phyloP scores from a whole-genome alignment of 2,888 invertebrate species.

The Zygogramma bicolorata region DNA sequence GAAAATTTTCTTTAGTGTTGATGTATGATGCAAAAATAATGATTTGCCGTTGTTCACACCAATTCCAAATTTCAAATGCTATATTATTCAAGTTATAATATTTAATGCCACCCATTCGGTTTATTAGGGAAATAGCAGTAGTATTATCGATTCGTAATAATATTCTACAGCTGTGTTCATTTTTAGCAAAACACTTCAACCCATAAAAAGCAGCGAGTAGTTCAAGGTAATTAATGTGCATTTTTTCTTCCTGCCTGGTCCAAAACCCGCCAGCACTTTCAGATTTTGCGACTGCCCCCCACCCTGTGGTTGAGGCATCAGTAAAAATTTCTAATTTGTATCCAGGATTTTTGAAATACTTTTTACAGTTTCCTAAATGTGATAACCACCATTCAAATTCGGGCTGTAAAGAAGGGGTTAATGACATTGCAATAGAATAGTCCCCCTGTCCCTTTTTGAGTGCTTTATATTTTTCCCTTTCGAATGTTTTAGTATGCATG shows the following conservation, averaged over 20 bases:
- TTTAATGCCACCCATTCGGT: too few species aligned
- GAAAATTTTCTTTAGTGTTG: too few species aligned
- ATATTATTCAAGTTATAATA: too few species aligned
- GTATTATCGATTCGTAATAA: conserved; percentile 12
- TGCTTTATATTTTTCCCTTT: not conserved
- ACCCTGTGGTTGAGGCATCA: conserved; percentile 17
- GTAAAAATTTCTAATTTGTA: conserved; percentile 14
- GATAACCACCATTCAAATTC: conserved; percentile 21
- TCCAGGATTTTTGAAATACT: not conserved
- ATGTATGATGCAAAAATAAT: too few species aligned
- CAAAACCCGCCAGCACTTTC: not conserved
- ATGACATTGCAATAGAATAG: too few species aligned
- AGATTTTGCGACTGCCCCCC: conserved; percentile 1
- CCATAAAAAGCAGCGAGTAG: conserved; percentile 11
- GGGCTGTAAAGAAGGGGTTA: not conserved
- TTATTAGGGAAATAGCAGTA: too few species aligned
- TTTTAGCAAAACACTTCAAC: conserved; percentile 15
- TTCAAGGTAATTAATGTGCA: conserved; percentile 9
- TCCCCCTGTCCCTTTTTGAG: not conserved
- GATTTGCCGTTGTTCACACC: too few species aligned
- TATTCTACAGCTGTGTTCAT: not conserved
- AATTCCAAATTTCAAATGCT: too few species aligned
- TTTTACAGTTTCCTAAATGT: not conserved
- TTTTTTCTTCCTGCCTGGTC: not conserved
- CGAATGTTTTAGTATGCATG: conserved; percentile 6